A percentile compares a stretch with the other conserved stretches of the same genome.
Conservation (phyloP, 1,140 invertebrate species). For the fruit fly (Drosophila melanogaster) region DNA sequence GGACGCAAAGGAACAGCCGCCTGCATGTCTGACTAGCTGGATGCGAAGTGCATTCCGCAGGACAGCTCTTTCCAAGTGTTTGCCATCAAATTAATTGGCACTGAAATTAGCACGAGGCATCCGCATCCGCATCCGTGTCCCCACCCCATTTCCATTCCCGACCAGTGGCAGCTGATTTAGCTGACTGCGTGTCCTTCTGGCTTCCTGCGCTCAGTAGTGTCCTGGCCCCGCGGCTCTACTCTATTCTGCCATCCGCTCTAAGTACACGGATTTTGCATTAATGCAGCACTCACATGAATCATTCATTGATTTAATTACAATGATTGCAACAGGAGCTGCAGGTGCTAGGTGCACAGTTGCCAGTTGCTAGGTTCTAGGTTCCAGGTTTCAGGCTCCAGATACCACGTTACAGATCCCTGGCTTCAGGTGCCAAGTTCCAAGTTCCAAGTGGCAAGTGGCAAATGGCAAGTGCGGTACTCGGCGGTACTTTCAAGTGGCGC, state of each 20-base stretch:
- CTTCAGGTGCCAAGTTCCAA: not conserved
- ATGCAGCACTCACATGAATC: conserved; percentile 81
- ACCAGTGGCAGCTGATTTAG: conserved; percentile 52
- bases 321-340: conserved; percentile 58
- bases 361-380: not conserved
- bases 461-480: conserved; percentile 2
- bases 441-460: not conserved
- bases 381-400: not conserved
- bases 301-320: conserved; percentile 83
- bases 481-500: conserved; percentile 26
- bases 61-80: conserved; percentile 61
- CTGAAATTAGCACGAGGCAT: conserved; percentile 75
- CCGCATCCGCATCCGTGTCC: conserved; percentile 2
- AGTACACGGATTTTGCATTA: conserved; percentile 82
- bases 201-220: conserved; percentile 1
- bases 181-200: conserved; percentile 21
- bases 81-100: conserved; percentile 81
- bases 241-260: conserved; percentile 71
- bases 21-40: not conserved
- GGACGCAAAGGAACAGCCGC: not conserved
- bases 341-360: conserved; percentile 2
- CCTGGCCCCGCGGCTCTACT: conserved; percentile 26
- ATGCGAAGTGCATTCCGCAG: conserved; percentile 5
- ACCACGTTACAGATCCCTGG: conserved; percentile 11
- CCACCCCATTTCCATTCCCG: no score